A percentile compares a stretch with the other conserved stretches of the same genome.
Conservation (phyloP, 2,113 vertebrate genomes). For the Okapia johnstoni region DNA sequence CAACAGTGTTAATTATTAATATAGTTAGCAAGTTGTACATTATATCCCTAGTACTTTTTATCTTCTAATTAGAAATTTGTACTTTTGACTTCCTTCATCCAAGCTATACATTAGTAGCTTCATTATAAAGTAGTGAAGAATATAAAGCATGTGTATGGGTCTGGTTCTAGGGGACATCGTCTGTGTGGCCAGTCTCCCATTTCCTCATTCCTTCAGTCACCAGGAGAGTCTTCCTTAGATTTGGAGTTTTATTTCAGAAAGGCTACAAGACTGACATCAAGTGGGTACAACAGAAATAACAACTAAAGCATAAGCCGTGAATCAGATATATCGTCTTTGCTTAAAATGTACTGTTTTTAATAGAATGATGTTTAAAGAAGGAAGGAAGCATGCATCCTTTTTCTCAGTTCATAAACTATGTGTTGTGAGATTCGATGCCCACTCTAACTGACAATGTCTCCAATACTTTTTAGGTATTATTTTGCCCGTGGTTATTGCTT, state of each 20-base stretch:
- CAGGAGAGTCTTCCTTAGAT: not conserved
- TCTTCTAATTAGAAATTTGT: not conserved
- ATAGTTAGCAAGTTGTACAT: not conserved
- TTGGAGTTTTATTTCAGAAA: conserved; percentile 41
- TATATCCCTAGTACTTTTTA: not conserved
- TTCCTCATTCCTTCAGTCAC: not conserved
- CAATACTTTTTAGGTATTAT: conserved; percentile 74
- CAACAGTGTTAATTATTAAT: not conserved
- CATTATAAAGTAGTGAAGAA: not conserved
- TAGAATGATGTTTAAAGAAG: not conserved
- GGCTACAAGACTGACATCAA: conserved; percentile 61
- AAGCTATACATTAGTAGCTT: not conserved
- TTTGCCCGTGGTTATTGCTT: conserved; percentile 80
- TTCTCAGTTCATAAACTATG: not conserved
- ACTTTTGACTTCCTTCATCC: not conserved
- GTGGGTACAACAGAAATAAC: conserved; percentile 43
- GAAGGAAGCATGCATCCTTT: not conserved
- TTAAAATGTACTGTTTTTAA: not conserved
- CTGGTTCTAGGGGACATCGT: not conserved
- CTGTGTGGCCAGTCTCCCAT: not conserved
- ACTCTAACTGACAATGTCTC: not conserved
- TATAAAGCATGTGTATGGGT: not conserved
- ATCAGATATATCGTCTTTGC: not conserved
- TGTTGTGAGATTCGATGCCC: not conserved
- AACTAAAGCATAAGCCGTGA: not conserved